Evolutionary conservation across 2,113 vertebrate species (phyloP).

Genomic region (Ibidorhyncha struthersii): DNA sequence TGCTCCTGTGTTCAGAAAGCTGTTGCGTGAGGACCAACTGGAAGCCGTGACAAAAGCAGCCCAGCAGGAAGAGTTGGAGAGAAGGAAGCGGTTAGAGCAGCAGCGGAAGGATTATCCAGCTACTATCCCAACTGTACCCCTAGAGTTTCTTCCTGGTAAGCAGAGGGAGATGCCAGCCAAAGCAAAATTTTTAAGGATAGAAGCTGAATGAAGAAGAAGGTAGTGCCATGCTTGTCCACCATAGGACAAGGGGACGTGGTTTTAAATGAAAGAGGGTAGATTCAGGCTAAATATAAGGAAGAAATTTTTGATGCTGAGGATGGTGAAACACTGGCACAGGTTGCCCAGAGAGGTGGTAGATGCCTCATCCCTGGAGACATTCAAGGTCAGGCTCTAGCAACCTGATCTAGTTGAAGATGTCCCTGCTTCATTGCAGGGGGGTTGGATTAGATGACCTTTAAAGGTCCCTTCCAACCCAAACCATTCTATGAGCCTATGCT

Average conservation of each 20-base stretch:
- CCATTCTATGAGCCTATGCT: neutral
- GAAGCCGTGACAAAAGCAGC: constrained; percentile 97
- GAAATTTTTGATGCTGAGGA: neutral
- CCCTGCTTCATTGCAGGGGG: neutral
- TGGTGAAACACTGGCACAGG: neutral
- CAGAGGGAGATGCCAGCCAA: neutral
- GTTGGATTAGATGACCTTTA: neutral
- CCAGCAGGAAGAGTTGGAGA: constrained; percentile 96
- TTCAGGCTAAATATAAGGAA: neutral
- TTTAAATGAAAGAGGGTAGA: neutral
- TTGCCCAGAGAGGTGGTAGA: neutral
- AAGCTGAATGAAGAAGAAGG: neutral
- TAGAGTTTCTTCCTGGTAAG: constrained; percentile 82
- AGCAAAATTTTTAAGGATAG: neutral
- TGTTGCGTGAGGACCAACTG: constrained; percentile 94
- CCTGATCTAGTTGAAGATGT: neutral
- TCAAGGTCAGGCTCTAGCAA: neutral
- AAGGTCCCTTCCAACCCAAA: neutral
- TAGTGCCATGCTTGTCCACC: neutral
- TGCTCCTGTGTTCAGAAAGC: constrained; percentile 80
- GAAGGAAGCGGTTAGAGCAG: constrained; percentile 93
- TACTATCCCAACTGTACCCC: constrained; percentile 73
- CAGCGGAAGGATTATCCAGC: constrained; percentile 93
- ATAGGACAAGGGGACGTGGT: neutral
- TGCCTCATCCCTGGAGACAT: neutral